Base-by-base conservation (phyloP, 2,797 vertebrate species). In the Alca torda region DNA sequence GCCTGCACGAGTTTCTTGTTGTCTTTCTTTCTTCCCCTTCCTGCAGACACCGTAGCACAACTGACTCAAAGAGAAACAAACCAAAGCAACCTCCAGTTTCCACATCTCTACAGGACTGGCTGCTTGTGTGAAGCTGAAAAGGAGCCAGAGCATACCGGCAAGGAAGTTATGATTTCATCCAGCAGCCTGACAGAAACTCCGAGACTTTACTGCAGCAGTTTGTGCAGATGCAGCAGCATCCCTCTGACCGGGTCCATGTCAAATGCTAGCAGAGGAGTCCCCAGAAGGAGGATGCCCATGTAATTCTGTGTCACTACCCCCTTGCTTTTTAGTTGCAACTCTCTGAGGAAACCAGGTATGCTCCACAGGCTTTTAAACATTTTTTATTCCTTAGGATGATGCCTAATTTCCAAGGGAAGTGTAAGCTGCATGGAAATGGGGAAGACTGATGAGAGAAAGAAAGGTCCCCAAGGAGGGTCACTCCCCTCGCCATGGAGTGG, bases 101-200 rank as follows among this genome's bases (percentile, higher is more conserved):
- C 73, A 70, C 67, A 74, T 41, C 74, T 84, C 87, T 50, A 93
- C 93, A 92, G 89, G 51, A 92, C 65, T 84, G 64, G 33, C 78
- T 88, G 37, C 65, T 76, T 51, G 12, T 87, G 77, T 85, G 84
- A 92, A 95, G 95, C 94, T 95, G 94, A 97, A 95, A 89, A 70
- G 85, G 61, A 97, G 94, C 94, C 95, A 97, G 90, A 91, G 79
- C 46, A 41, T n/a, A 90, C 74, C 63, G 61, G 84, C 93, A 93
- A 91, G 74, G 73, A 93, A 94, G 82, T 50, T 61, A 69, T 73
- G 72, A 92, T 92, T 94, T 96, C 95, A 87, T 80, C 74, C 78
- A 45, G 39, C 57, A 94, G 95, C 45, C 33, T 51, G 75, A 81
- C 74, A 78, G 56, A 94, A 81, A 83, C 65, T 51, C 93, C 2